Evolutionary conservation across 2,888 invertebrate genomes (phyloP), one percentile per base, ranked within the genome.

Genomic region (Nomada flava): DNA sequence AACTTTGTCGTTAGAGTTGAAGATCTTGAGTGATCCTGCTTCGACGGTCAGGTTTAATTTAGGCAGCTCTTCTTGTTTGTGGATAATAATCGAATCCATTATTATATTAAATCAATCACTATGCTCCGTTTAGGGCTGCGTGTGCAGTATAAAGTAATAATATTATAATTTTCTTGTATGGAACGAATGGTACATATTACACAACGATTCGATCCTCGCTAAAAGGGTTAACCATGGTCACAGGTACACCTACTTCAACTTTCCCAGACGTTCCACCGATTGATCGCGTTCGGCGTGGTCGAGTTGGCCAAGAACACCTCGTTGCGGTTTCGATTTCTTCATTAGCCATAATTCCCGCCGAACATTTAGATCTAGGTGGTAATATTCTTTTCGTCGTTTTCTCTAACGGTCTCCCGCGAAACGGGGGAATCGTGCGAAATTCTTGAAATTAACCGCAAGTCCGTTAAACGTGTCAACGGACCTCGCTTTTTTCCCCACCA

Each of bases 301-400:
- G n/a, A 36, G 20, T 42, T 60, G 7, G 3, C n/a, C 20, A 60
- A 36, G 20, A 36, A 42, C 50, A 20, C 50, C 29, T 71, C 18
- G 18, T n/a, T 23, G 52, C 26, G 53, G 60, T 53, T 20, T 53
- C 52, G 60, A 53, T 68, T 44, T 52, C 60, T 69, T 29, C 52
- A 20, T 69, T 55, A 50, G 15, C 23, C 52, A 47, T 26, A 18
- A 76, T 57, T 23, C n/a, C 23, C 63, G 5, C 71, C 26, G 62
- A 63, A n/a, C 44, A 20, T 53, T 59, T 60, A 15, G 0, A 18
- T 10, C 2, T 7, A 10, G 15, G 11, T 15, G 60, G 20, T 2
- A 62, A 7, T 36, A 36, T 36, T 71, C 20, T 52, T 23, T 36
- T 23, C 36, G 9, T 29, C 9, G 15, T 26, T 70, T 59, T 20